phyloP scores from a whole-genome alignment of 2,113 vertebrate species.

The Tiliqua scincoides region DNA sequence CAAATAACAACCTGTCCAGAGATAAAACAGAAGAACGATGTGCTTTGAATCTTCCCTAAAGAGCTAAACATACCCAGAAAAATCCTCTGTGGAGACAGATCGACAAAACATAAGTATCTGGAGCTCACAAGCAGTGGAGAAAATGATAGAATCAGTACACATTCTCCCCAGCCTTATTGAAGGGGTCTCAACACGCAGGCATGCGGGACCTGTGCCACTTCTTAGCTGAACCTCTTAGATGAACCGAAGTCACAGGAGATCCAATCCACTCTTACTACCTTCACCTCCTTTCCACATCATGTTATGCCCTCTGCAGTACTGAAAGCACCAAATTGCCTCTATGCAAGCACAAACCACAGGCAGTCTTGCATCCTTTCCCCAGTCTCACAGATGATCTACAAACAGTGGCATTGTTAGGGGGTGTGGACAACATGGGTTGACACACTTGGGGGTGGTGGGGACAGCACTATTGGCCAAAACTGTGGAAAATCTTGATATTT shows the following conservation, averaged over 20 bases:
- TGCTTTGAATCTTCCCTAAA: neutral
- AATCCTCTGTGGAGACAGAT: neutral
- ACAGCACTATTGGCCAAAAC: too few species aligned
- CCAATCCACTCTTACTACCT: neutral
- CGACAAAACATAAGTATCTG: neutral
- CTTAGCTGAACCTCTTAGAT: neutral
- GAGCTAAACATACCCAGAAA: neutral
- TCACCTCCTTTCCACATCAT: neutral
- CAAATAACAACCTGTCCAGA: constrained; percentile 86
- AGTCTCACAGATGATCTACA: too few species aligned
- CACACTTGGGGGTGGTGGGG: too few species aligned
- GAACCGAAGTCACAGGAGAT: neutral
- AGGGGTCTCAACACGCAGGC: neutral
- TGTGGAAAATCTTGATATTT: too few species aligned
- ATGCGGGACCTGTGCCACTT: neutral
- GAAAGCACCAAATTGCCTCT: neutral
- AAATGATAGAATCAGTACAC: neutral
- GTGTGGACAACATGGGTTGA: too few species aligned
- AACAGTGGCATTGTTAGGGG: too few species aligned
- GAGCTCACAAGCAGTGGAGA: neutral
- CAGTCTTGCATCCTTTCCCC: neutral
- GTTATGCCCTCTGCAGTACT: neutral
- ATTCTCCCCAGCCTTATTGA: neutral
- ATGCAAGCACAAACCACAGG: neutral
- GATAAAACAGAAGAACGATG: neutral